These are phyloP conservation scores for Nematopogon swammerdamellus DNA, from an alignment of 2,888 invertebrate species.

Conservation along the genomic window DNA sequence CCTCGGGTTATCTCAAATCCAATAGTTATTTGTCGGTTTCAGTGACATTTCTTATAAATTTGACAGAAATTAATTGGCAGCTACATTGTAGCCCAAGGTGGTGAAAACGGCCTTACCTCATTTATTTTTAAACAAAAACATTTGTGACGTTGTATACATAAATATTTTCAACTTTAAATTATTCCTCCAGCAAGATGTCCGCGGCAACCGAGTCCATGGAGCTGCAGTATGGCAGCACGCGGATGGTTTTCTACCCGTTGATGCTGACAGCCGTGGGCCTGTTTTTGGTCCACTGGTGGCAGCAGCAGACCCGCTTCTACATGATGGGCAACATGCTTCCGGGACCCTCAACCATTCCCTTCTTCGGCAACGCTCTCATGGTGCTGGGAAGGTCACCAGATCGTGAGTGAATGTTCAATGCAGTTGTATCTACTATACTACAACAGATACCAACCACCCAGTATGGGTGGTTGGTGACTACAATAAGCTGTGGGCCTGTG, in stretches of 20 bases:
- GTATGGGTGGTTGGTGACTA: too few relatives aligned
- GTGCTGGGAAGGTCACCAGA: conserved; percentile 60
- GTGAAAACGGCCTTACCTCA: too few relatives aligned
- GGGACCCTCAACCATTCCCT: conserved; percentile 61
- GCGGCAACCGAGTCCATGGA: conserved; percentile 15
- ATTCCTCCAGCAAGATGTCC: conserved; percentile 19
- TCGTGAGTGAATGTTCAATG: conserved; percentile 43
- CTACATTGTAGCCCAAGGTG: too few relatives aligned
- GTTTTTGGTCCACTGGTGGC: conserved; percentile 41
- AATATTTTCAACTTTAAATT: too few relatives aligned
- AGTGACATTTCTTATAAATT: too few relatives aligned
- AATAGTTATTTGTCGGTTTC: too few relatives aligned
- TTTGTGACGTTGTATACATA: too few relatives aligned
- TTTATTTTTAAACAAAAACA: too few relatives aligned
- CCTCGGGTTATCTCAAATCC: too few relatives aligned
- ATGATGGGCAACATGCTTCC: conserved; percentile 66
- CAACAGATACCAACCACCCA: too few relatives aligned
- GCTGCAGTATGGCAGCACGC: conserved; percentile 14
- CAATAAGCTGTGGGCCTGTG: conserved; percentile 26
- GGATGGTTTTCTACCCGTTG: conserved; percentile 28
- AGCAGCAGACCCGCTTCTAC: conserved; percentile 44
- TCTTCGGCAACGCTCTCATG: conserved; percentile 68
- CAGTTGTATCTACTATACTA: too few relatives aligned
- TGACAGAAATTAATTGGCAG: too few relatives aligned
- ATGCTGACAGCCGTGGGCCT: conserved; percentile 25